Percentiles rank a stretch among this genome's conserved stretches.
phyloP scores from a whole-genome alignment of 2,113 vertebrate genomes.

The Ammodytes dubius region DNA sequence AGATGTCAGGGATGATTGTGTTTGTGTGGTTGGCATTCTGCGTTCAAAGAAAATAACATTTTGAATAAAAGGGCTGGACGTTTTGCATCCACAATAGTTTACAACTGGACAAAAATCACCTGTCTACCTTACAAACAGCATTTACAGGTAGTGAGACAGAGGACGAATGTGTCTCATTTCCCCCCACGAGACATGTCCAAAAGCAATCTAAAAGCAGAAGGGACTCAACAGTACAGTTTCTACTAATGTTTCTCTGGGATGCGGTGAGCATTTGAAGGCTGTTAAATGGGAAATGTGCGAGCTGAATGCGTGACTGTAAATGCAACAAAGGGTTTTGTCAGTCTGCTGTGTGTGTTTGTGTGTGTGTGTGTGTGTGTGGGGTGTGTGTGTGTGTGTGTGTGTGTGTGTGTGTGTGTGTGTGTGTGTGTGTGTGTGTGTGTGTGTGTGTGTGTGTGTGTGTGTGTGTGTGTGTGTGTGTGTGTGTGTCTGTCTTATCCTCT shows the following conservation, averaged over 20 bases:
- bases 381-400: no score
- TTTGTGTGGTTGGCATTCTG: conserved; percentile 14
- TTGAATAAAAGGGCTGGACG: conserved; percentile 65
- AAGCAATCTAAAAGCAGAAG: conserved; percentile 10
- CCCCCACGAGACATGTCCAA: neutral
- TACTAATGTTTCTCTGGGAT: conserved; percentile 38
- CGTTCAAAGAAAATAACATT: conserved; percentile 26
- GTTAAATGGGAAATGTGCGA: conserved; percentile 39
- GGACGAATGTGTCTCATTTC: conserved; percentile 16
- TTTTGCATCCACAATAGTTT: conserved; percentile 30
- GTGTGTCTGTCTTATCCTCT: conserved; percentile 71
- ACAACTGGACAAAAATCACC: conserved; percentile 30
- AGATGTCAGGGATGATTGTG: conserved; percentile 16
- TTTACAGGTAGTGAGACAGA: conserved; percentile 35
- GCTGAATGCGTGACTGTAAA: conserved; percentile 36
- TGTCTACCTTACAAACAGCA: conserved; percentile 46
- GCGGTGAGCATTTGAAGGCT: conserved; percentile 45
- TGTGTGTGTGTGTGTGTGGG: conserved; percentile 25
- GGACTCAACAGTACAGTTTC: conserved; percentile 35
- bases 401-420: conserved; percentile 25
- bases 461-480: conserved; percentile 25
- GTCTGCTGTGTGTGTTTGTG: conserved; percentile 32
- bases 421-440: conserved; percentile 25
- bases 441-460: conserved; percentile 36
- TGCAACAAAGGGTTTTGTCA: conserved; percentile 38